Conservation (phyloP, 2,888 invertebrate species). For the Uloborus plumipes region DNA sequence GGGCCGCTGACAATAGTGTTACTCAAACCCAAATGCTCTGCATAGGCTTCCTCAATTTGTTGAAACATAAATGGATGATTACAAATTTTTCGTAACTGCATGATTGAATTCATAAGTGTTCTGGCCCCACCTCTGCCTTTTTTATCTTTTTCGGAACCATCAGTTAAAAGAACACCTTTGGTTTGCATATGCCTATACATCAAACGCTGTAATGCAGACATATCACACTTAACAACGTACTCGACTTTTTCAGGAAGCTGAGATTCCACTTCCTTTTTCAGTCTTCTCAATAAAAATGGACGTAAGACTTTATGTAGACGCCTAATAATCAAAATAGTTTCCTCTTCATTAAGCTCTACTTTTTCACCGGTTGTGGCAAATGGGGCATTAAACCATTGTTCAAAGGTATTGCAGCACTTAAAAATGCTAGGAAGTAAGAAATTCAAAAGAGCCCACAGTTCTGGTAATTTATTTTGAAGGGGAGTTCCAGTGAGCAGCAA, state of each 20-base stretch:
- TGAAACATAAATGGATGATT: conserved; percentile 99
- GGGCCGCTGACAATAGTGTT: conserved; percentile 84
- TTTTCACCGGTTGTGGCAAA: conserved; percentile 99
- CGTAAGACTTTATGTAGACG: conserved; percentile 98
- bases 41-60: conserved; percentile 96
- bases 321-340: conserved; percentile 98
- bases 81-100: conserved; percentile 96
- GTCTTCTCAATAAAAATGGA: conserved; percentile 94
- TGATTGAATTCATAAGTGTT: conserved; percentile 98
- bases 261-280: conserved; percentile 99
- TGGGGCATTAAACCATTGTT: conserved; percentile 99
- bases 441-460: conserved; percentile 97
- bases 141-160: conserved; percentile 95
- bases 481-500: conserved; percentile 96
- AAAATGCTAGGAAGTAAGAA: conserved; percentile 98
- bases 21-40: conserved; percentile 85
- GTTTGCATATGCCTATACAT: conserved; percentile 97
- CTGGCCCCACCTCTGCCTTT: conserved; percentile 93
- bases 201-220: conserved; percentile 95
- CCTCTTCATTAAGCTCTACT: conserved; percentile 97
- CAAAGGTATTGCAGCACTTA: conserved; percentile 98
- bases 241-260: conserved; percentile 98
- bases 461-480: conserved; percentile 94
- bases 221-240: conserved; percentile 98
- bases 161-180: conserved; percentile 93